These are phyloP conservation scores for Dufourea novaeangliae DNA, from an alignment of 1,140 invertebrate species.

Conservation along the genomic window DNA sequence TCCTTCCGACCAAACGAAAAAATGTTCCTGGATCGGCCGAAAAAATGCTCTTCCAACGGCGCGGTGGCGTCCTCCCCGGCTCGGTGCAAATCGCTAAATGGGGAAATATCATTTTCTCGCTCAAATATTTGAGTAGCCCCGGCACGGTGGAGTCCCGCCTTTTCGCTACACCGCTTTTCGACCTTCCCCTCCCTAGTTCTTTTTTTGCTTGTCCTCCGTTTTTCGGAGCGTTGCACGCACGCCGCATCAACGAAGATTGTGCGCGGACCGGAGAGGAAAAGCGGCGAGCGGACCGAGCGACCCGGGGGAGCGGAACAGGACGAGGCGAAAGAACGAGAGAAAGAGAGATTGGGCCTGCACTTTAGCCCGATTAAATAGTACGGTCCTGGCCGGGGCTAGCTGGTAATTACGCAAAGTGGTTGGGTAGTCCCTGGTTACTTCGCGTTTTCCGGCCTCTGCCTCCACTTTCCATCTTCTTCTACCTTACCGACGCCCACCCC, in stretches of 20 bases:
- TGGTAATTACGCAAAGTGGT: conserved; percentile 73
- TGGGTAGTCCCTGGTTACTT: conserved; percentile 67
- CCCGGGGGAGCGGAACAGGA: conserved; percentile 7
- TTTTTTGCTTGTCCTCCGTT: too few species aligned
- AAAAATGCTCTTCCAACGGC: background rate
- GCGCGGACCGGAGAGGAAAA: background rate
- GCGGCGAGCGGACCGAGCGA: conserved; percentile 4
- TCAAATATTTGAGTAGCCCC: conserved; percentile 66
- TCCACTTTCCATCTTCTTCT: conserved; percentile 32
- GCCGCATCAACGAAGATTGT: conserved; percentile 42
- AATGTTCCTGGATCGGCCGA: conserved; percentile 19
- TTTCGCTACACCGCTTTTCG: conserved; percentile 47
- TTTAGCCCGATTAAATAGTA: conserved; percentile 72
- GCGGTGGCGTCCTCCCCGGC: conserved; percentile 14
- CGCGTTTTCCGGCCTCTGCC: conserved; percentile 61
- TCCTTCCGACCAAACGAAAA: background rate
- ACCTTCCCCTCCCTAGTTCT: too few species aligned
- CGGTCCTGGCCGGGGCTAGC: conserved; percentile 61
- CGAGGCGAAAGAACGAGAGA: conserved; percentile 13
- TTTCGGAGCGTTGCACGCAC: conserved; percentile 38
- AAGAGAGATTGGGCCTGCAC: conserved; percentile 59
- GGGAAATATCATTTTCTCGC: conserved; percentile 65
- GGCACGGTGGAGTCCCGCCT: conserved; percentile 28
- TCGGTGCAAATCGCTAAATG: conserved; percentile 44
- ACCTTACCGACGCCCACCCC: background rate